Base-by-base conservation (phyloP, 2,113 vertebrate species). In the Butastur rufipennis region DNA sequence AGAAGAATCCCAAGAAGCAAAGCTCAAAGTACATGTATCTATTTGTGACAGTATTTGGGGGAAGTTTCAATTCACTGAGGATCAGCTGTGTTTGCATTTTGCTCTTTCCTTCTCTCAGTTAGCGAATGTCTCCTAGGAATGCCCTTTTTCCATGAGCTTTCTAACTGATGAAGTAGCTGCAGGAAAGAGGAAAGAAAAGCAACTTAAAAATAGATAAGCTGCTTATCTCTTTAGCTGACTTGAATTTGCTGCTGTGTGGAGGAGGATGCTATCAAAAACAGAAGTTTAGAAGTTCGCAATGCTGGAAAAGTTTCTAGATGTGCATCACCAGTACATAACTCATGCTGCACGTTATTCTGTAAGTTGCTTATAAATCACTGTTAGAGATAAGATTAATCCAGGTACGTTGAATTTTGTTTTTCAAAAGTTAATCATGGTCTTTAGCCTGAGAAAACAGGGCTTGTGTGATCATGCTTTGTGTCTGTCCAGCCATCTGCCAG, bases 141-240 rank as follows among this genome's bases (percentile, higher is more conserved):
- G 71, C 23, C 94, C 79, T 81, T 95, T 86, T 93, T 78, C 65
- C 53, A 38, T 16, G 36, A 87, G 80, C 67, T 91, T 95, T 95
- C 81, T 81, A 85, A 81, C 88, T 91, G 87, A 95, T 83, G 81
- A 84, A 91, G 75, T 96, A 96, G 87, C 71, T 95, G 71, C 32
- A 78, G 67, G 72, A 95, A 75, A 77, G 40, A 87, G 73, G 55
- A 79, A 67, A 90, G 67, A 80, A 82, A 90, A 95, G 55, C 79
- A 96, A 88, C 67, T 86, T 91, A 58, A 90, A 94, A 94, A 93
- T 78, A 97, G 87, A 97, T 96, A 96, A 95, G 67, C 85, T 88
- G 52, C 70, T 94, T 95, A 88, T 96, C 93, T 97, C 86, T 94
- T 91, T 40, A 88, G 84, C 80, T 86, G 74, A 65, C 78, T 88